These are phyloP conservation scores for Lagria hirta DNA, from an alignment of 2,888 invertebrate species.

Conservation along the genomic window DNA sequence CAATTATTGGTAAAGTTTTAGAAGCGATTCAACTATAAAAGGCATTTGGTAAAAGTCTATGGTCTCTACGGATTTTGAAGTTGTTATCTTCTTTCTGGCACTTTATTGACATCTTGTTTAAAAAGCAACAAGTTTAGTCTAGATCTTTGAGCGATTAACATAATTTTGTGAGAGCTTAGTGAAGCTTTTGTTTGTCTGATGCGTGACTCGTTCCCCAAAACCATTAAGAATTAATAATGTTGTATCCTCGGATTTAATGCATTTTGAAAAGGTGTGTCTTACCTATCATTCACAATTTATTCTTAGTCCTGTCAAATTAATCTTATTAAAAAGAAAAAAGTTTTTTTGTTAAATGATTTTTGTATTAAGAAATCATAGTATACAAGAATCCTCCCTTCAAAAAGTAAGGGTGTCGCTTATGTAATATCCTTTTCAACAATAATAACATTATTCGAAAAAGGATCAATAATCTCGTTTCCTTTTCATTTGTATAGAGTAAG, in stretches of 20 bases:
- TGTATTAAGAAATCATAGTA: no score
- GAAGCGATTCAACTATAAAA: no score
- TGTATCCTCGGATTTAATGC: slow-evolving; percentile 43
- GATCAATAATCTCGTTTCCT: slow-evolving; percentile 34
- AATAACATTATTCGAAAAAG: slow-evolving; percentile 39
- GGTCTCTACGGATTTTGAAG: no score
- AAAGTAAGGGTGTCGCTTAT: slow-evolving; percentile 6
- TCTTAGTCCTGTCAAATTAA: slow-evolving; percentile 41
- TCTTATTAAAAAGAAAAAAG: slow-evolving; percentile 35
- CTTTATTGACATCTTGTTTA: no score
- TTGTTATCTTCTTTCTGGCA: no score
- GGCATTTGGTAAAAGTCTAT: no score
- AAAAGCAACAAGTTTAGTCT: no score
- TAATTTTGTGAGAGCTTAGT: slow-evolving; percentile 18
- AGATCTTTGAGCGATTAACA: no score
- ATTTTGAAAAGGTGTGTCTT: slow-evolving; percentile 49
- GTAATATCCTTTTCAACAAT: slow-evolving; percentile 30
- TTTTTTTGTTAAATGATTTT: not conserved
- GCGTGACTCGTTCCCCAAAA: slow-evolving; percentile 22
- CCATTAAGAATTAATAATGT: slow-evolving; percentile 42
- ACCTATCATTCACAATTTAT: slow-evolving; percentile 42
- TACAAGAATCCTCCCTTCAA: no score
- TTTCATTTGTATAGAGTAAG: slow-evolving; percentile 18
- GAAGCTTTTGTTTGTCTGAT: slow-evolving; percentile 24
- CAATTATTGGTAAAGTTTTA: no score